These are phyloP conservation scores for Amiota minor DNA, from an alignment of 2,888 invertebrate genomes.

Conservation along the genomic window DNA sequence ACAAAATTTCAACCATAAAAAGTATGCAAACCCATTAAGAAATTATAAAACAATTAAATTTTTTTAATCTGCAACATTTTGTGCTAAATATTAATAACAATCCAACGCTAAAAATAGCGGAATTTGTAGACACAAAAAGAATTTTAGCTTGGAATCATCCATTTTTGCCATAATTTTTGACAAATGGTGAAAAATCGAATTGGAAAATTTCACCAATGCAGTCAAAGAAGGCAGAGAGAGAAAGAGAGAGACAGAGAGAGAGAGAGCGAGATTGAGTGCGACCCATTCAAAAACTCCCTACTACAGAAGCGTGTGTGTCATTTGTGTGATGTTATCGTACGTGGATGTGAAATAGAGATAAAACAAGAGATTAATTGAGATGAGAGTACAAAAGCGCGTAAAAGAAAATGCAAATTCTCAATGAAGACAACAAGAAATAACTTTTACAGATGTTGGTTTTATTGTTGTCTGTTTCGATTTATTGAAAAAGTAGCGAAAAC, in stretches of 20 bases:
- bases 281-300: no score
- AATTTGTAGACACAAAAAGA: constrained; percentile 23
- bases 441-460: constrained; percentile 12
- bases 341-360: neutral
- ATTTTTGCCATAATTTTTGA: constrained; percentile 11
- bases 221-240: neutral
- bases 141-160: neutral
- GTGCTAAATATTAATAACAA: neutral
- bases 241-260: neutral
- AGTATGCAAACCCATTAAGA: neutral
- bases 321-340: constrained; percentile 5
- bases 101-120: constrained; percentile 5
- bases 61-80: neutral
- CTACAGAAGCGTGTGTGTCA: neutral
- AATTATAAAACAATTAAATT: neutral
- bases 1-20: neutral
- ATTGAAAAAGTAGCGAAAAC: neutral
- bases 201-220: constrained; percentile 22
- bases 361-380: constrained; percentile 3
- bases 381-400: constrained; percentile 3
- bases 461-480: neutral
- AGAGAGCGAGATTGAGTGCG: neutral
- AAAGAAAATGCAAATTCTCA: constrained; percentile 1
- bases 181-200: constrained; percentile 31
- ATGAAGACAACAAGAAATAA: neutral